phyloP scores from a whole-genome alignment of 2,888 invertebrate genomes.

The Phaonia tiefii region DNA sequence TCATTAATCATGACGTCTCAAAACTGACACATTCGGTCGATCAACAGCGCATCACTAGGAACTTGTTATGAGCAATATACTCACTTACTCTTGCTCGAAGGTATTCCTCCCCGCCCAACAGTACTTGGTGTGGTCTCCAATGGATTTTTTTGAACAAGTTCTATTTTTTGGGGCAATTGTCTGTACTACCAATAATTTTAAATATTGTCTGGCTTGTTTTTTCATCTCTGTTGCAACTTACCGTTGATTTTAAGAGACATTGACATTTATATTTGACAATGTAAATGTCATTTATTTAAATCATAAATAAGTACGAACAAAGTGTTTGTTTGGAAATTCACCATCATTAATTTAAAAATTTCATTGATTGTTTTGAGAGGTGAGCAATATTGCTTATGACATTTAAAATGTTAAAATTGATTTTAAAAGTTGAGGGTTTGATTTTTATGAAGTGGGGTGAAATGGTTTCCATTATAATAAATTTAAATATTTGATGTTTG shows the following conservation, averaged over 20 bases:
- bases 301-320: slow-evolving; percentile 28
- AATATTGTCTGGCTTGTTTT: slow-evolving; percentile 4
- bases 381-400: no score
- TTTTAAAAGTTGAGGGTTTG: no score
- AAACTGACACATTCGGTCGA: slow-evolving; percentile 77
- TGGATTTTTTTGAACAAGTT: neutral
- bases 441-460: no score
- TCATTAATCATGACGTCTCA: slow-evolving; percentile 80
- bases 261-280: slow-evolving; percentile 44
- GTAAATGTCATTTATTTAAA: slow-evolving; percentile 48
- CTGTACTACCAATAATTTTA: neutral
- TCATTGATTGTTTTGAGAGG: slow-evolving; percentile 1
- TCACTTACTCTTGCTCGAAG: slow-evolving; percentile 1
- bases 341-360: slow-evolving; percentile 29
- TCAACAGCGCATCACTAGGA: slow-evolving; percentile 74
- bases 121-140: neutral
- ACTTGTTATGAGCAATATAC: slow-evolving; percentile 71
- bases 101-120: neutral
- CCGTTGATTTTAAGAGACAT: slow-evolving; percentile 6
- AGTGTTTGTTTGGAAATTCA: slow-evolving; percentile 16
- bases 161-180: neutral
- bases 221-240: no score
- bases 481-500: no score
- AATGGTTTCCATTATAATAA: no score
- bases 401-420: no score